A percentile compares a stretch with the other conserved stretches of the same genome.
phyloP scores from a whole-genome alignment of 1,140 invertebrate species.

The Grapholita molesta region DNA sequence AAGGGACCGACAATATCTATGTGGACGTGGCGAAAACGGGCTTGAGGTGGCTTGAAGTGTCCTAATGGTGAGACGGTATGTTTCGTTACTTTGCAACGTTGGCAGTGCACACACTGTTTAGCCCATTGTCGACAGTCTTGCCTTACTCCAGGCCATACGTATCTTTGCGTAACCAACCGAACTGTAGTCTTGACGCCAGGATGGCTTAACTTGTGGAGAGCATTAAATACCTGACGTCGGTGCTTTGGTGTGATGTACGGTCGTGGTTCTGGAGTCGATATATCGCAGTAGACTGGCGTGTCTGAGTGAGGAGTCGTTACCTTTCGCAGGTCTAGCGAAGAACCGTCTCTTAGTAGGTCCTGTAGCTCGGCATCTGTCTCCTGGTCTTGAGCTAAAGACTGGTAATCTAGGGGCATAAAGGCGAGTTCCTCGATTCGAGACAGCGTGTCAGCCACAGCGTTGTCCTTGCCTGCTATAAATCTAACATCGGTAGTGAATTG shows the following conservation, averaged over 20 bases:
- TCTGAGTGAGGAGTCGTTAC: too few species aligned
- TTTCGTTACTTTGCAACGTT: slow-evolving; percentile 15
- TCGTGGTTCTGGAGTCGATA: neutral
- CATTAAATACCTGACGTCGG: neutral
- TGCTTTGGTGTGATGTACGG: neutral
- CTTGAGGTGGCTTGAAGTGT: slow-evolving; percentile 5
- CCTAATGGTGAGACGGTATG: slow-evolving; percentile 23
- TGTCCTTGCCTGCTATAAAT: too few species aligned
- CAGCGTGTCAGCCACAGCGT: too few species aligned
- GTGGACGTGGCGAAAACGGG: slow-evolving; percentile 21
- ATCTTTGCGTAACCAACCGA: slow-evolving; percentile 27
- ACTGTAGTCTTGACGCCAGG: slow-evolving; percentile 16
- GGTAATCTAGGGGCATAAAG: too few species aligned
- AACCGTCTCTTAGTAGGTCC: too few species aligned
- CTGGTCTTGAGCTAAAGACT: too few species aligned
- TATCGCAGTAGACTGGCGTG: neutral
- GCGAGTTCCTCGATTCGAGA: too few species aligned
- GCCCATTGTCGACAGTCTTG: slow-evolving; percentile 20
- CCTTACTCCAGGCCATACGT: slow-evolving; percentile 30
- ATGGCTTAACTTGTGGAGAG: neutral
- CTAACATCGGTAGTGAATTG: too few species aligned
- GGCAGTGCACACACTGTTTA: neutral
- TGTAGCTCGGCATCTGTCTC: too few species aligned
- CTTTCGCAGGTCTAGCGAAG: too few species aligned
- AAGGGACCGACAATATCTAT: slow-evolving; percentile 25